Percentiles rank a stretch among this genome's conserved stretches.
Conservation (phyloP, 2,113 vertebrate species). For the Diphyllodes magnificus region DNA sequence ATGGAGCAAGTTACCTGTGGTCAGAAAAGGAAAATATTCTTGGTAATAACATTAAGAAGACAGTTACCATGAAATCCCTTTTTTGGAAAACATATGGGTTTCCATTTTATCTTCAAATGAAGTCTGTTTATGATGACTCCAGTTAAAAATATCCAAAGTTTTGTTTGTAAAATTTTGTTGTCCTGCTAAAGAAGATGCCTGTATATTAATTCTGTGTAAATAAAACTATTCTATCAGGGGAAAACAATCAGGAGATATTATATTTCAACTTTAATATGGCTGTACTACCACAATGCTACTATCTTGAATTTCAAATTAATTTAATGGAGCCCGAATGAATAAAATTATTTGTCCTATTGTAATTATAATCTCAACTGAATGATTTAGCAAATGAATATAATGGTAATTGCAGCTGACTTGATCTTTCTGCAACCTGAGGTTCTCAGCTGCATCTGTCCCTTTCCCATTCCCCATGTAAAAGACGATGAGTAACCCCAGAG, state of each 20-base stretch:
- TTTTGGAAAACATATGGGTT: background rate
- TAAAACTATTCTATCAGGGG: conserved; percentile 47
- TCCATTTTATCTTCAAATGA: conserved; percentile 39
- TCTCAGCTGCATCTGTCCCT: background rate
- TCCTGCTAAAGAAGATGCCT: conserved; percentile 14
- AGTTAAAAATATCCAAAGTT: background rate
- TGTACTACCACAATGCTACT: conserved; percentile 45
- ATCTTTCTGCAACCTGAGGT: conserved; percentile 35
- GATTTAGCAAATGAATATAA: conserved; percentile 38
- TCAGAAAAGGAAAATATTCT: background rate
- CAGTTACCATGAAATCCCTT: background rate
- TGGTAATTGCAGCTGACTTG: conserved; percentile 18
- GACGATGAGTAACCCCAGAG: background rate
- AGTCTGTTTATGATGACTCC: background rate
- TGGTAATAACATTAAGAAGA: background rate
- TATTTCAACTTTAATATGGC: conserved; percentile 57
- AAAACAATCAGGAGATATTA: conserved; percentile 49
- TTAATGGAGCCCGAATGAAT: conserved; percentile 64
- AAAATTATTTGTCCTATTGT: conserved; percentile 60
- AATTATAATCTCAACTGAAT: conserved; percentile 55
- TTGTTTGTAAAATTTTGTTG: conserved; percentile 26
- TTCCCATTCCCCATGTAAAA: background rate
- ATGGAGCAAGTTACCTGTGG: background rate
- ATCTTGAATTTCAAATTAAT: conserved; percentile 60
- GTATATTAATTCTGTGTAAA: conserved; percentile 33